Base-by-base conservation (phyloP, 2,113 vertebrate genomes). In the Danionella cerebrum region DNA sequence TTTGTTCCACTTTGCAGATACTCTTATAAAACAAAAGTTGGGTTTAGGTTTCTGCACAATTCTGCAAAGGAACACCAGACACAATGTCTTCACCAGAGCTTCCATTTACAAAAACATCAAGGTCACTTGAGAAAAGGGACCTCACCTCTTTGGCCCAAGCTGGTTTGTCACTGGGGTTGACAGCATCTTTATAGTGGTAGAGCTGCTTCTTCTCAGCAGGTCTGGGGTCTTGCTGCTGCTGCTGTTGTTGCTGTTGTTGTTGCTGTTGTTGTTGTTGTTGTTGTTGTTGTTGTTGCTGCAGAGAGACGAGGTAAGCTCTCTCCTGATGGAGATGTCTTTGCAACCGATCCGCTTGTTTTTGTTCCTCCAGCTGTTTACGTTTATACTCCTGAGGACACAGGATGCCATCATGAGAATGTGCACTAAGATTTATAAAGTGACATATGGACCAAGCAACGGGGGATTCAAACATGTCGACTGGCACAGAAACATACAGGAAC, bases 321-420 rank as follows among this genome's bases (percentile, higher is more conserved):
- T 97, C 96, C 79, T 96, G 92, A 70, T 96, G 93, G 13, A 98
- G 87, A 73, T 96, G 93, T 78, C 93, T 85, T 84, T 97, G 94
- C 11, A 98, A 86, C 24, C 94, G 84, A 80, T 98, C 95, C 0
- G 95, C 95, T 80, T 98, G 95, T 71, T 93, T 86, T 84, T 98
- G 95, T 79, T 98, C 95, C 85, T 97, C 95, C 45, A 96, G 31
- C 77, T 98, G 95, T 80, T 98, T 98, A 53, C 94, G 92, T 67
- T 98, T 98, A 71, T 98, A 98, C 72, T 97, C 94, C 95, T 98
- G n/a, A 65, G 42, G 18, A 67, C 14, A 70, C 22, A 65, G 45
- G 24, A 70, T n/a, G 25, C 13, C 11, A 22, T 29, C 12, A n/a
- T 31, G 16, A 29, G 13, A 39, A 22, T 4, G 8, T n/a, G 1